These are phyloP conservation scores for Hippoglossus hippoglossus DNA, from an alignment of 2,797 vertebrate species.

Conservation along the genomic window DNA sequence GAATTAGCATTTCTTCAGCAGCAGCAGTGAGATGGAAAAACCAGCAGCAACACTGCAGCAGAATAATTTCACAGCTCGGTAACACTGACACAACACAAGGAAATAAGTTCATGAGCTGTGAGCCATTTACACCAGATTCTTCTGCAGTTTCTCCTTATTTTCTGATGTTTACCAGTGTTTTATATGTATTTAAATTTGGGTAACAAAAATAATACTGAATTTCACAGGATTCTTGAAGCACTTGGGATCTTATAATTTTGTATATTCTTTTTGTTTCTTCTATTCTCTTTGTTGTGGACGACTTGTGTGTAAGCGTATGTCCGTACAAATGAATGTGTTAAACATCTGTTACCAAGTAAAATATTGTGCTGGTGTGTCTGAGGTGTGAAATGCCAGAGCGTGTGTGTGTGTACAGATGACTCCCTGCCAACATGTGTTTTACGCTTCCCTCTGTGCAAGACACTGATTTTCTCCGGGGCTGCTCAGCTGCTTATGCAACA, in stretches of 20 bases:
- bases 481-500: slow-evolving; percentile 59
- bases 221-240: no score
- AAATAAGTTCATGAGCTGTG: neutral
- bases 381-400: neutral
- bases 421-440: slow-evolving; percentile 4
- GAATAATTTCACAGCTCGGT: neutral
- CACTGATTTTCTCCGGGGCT: slow-evolving; percentile 33
- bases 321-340: neutral
- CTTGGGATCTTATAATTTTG: neutral
- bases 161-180: neutral
- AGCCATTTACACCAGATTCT: neutral
- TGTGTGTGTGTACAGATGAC: neutral
- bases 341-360: neutral
- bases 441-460: neutral
- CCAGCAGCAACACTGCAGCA: neutral
- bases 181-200: no score
- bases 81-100: neutral
- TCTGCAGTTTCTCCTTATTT: neutral
- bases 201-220: no score
- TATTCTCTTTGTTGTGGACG: neutral
- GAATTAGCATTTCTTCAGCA: neutral
- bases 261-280: neutral
- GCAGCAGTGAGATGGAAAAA: neutral
- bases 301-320: neutral
- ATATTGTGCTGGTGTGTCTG: neutral